Percentiles rank a stretch among this genome's conserved stretches.
These are phyloP conservation scores for Lepisosteus oculatus DNA, from an alignment of 2,113 vertebrate species.

Conservation along the genomic window DNA sequence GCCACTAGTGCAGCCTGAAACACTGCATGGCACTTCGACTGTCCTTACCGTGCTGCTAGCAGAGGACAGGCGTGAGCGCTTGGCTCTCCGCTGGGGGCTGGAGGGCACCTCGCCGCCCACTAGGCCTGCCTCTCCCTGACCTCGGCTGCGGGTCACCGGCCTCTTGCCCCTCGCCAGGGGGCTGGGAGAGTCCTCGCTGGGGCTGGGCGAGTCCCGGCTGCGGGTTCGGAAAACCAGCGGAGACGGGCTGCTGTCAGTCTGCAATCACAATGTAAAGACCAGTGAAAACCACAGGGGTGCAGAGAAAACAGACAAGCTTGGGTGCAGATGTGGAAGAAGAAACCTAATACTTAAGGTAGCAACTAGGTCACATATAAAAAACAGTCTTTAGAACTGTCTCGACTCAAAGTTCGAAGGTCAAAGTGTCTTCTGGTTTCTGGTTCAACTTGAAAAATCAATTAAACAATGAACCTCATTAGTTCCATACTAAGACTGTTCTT, in stretches of 20 bases:
- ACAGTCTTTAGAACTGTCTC: too few species aligned
- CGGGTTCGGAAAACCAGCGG: constrained; percentile 56
- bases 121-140: constrained; percentile 63
- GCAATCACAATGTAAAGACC: not conserved
- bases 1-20: too few species aligned
- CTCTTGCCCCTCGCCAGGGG: constrained; percentile 70
- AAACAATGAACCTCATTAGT: too few species aligned
- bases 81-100: constrained; percentile 71
- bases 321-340: too few species aligned
- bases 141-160: constrained; percentile 79
- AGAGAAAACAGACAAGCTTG: too few species aligned
- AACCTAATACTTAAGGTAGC: too few species aligned
- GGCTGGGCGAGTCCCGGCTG: constrained; percentile 75
- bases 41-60: constrained; percentile 74
- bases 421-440: too few species aligned
- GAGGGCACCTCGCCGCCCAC: constrained; percentile 56
- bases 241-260: constrained; percentile 67
- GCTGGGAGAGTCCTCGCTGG: constrained; percentile 69
- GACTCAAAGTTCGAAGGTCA: too few species aligned
- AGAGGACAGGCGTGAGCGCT: constrained; percentile 79
- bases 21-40: not conserved
- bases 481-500: too few species aligned
- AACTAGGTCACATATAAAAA: too few species aligned
- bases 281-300: too few species aligned
- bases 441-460: too few species aligned